Base-by-base conservation (phyloP, 2,888 invertebrate genomes). In the Hylaea fasciaria region DNA sequence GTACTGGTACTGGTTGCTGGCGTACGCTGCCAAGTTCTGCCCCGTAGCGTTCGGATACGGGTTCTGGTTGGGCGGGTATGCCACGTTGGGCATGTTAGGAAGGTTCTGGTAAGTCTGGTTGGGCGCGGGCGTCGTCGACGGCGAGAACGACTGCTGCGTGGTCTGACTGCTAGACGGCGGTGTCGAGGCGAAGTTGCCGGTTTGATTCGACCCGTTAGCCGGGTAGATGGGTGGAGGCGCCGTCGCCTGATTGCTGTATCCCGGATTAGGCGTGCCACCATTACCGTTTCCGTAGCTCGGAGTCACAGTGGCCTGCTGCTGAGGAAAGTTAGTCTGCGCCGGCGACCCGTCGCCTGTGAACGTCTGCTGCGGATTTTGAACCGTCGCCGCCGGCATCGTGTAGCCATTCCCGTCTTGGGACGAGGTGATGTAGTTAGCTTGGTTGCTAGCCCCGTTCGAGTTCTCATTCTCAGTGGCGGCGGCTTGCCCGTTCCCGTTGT, bases 31-130 rank as follows among this genome's bases (percentile, higher is more conserved):
- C 78, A 91, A 76, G 67, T 91, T 91, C 53, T 91, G 91, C 0
- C 91, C 91, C 0, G 91, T 90, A 1, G 91, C 91, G 56, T 91
- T 91, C 0, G 91, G 91, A 54, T 91, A 91, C 0, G 90, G 91
- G 61, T 90, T 91, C 52, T 86, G 89, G 47, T 80, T 85, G 0
- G 86, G 84, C 8, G 86, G 85, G 49, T 84, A 89, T 0, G 76
- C 80, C 28, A 89, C 60, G n/a, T 55, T 89, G 0, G 87, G 82
- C 83, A 89, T 83, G 62, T 73, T 86, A 0, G 85, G 81, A 35
- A 86, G 73, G 57, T 79, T 83, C 41, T 86, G 80, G 55, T 91
- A 91, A 0, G 77, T 72, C 45, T 87, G 90, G 45, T 82, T 86
- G 0, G 91, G 89, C 0, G 86, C 85, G 0, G 90, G 91, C 0